phyloP scores from a whole-genome alignment of 2,797 vertebrate genomes.

The Mastacembelus armatus region DNA sequence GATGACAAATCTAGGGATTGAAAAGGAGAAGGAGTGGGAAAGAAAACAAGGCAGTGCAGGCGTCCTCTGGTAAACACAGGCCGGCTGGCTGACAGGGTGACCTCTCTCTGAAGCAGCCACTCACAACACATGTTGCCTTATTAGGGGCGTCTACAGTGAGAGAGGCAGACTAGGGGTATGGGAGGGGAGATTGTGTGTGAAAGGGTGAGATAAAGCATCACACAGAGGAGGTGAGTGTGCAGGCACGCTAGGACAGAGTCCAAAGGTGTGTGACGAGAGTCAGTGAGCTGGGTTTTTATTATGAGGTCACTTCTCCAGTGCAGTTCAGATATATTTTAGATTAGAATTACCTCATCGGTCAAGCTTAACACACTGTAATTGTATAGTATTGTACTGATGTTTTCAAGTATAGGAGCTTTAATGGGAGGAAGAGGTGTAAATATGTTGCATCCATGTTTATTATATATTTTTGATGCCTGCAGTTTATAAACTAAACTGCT shows the following conservation, averaged over 20 bases:
- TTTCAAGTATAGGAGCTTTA: neutral
- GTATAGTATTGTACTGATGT: neutral
- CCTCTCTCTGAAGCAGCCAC: slow-evolving; percentile 76
- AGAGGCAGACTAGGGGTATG: slow-evolving; percentile 26
- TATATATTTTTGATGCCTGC: too few relatives aligned
- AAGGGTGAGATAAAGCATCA: slow-evolving; percentile 62
- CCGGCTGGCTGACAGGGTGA: slow-evolving; percentile 40
- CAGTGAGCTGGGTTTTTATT: neutral
- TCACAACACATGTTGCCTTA: slow-evolving; percentile 82
- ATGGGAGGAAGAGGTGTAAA: neutral
- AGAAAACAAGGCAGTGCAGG: slow-evolving; percentile 50
- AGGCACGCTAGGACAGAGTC: slow-evolving; percentile 9
- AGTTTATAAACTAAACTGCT: too few relatives aligned
- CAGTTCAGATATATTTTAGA: neutral
- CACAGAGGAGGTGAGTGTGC: slow-evolving; percentile 19
- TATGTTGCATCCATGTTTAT: too few relatives aligned
- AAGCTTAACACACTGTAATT: too few relatives aligned
- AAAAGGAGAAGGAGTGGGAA: slow-evolving; percentile 33
- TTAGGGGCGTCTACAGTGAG: slow-evolving; percentile 76
- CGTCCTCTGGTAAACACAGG: slow-evolving; percentile 66
- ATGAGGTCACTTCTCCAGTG: neutral
- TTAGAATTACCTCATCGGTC: too few relatives aligned
- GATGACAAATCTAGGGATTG: slow-evolving; percentile 32
- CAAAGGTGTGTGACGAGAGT: neutral
- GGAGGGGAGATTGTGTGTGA: slow-evolving; percentile 30